Evolutionary conservation across 1,140 invertebrate genomes (phyloP), one percentile per base, ranked within the genome.

Genomic region (Calosoma granatense): DNA sequence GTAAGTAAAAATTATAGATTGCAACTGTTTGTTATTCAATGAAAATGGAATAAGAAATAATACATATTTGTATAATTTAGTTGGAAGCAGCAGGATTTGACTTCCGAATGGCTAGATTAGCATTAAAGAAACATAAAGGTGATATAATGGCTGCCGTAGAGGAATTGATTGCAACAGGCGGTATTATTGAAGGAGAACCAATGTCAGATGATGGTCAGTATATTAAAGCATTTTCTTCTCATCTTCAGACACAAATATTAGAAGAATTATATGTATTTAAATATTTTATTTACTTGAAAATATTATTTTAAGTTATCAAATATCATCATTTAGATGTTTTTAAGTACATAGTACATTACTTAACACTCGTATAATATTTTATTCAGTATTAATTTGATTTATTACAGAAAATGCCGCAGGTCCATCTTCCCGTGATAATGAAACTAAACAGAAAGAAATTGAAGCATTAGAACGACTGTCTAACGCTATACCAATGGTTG

Each of bases 81-180:
- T 74, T 87, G 20, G 70, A 76, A 21, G 69, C 74, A 12, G 75
- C 85, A 60, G 85, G 85, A 0, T 87, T 85, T 70, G 73, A 76
- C n/a, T 55, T 67, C 2, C 66, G 75, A 12, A 74, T 76, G 59
- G 78, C 76, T 1, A 73, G 72, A 56, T 60, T 71, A 11, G 83
- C 83, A 0, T 70, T 87, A 9, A 67, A 75, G 22, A 72, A 77
- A 22, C 64, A 76, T 12, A 55, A 63, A 1, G 84, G 84, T 52
- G 71, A 82, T 68, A 60, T 83, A 12, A 69, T 75, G 57, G 67
- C 65, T 22, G 81, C 84, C 0, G 75, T 81, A 0, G 81, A 84
- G 30, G 67, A 76, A 30, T 68, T 85, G 17, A 56, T 73, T 22
- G 41, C 61, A 53, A 63, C 68, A 73, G 56, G 65, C 65, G 65